Conservation (phyloP, 2,797 vertebrate species). For the Perdix hodgsoniae region DNA sequence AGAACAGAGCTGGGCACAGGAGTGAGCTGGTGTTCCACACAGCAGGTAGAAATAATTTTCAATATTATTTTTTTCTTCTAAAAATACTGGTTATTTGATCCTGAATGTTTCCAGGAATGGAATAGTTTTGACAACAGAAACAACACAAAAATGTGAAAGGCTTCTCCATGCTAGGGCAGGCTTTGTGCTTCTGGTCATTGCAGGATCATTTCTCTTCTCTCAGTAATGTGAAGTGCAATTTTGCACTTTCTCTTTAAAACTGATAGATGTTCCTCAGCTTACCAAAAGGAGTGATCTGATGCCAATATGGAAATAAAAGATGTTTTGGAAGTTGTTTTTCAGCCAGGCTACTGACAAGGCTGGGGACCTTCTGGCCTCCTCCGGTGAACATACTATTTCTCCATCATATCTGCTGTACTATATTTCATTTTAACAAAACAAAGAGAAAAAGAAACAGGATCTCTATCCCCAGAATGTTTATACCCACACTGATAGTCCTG, state of each 20-base stretch:
- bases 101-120: neutral
- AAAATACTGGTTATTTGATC: neutral
- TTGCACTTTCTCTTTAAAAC: neutral
- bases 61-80: neutral
- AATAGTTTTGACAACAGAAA: neutral
- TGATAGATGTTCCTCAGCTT: neutral
- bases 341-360: neutral
- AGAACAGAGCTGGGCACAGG: accelerated
- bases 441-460: neutral
- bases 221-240: neutral
- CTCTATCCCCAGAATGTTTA: neutral
- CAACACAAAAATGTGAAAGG: accelerated
- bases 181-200: neutral
- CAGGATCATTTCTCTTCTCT: accelerated
- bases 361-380: neutral
- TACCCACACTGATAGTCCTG: neutral
- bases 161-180: accelerated
- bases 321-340: neutral
- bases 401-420: neutral
- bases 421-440: neutral
- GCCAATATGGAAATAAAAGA: neutral
- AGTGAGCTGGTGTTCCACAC: accelerated
- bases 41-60: neutral
- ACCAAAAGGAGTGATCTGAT: neutral
- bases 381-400: accelerated